A percentile compares a stretch with the other conserved stretches of the same genome.
Evolutionary conservation across 2,113 vertebrate species (phyloP).

Genomic region (Candoia aspera): DNA sequence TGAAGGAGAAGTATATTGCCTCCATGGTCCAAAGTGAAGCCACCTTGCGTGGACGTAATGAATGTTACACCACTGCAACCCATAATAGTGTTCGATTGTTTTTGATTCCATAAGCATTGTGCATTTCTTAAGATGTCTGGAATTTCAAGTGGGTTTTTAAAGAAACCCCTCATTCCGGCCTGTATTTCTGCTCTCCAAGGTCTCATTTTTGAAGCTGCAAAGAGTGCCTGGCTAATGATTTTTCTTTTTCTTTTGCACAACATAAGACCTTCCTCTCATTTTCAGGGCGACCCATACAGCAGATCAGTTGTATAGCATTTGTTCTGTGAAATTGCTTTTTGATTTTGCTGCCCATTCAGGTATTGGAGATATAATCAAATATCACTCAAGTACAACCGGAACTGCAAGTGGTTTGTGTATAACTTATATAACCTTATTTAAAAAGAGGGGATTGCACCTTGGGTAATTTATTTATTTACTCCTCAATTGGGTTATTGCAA

Average conservation of each 20-base stretch:
- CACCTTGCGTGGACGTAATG: not conserved
- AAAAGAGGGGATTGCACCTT: slow-evolving; percentile 8
- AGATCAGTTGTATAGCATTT: not conserved
- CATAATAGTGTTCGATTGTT: not conserved
- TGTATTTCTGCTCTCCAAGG: not conserved
- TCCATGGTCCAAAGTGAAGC: not conserved
- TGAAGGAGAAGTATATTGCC: not conserved
- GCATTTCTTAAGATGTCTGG: not conserved
- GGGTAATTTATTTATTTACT: slow-evolving; percentile 23
- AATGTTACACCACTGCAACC: not conserved
- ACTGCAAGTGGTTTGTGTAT: slow-evolving; percentile 12
- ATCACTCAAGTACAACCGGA: not conserved
- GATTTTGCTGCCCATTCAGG: slow-evolving; percentile 18
- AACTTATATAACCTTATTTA: slow-evolving; percentile 18
- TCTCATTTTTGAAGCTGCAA: not conserved
- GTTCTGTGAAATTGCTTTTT: not conserved
- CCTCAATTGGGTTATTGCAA: slow-evolving; percentile 15
- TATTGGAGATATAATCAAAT: slow-evolving; percentile 16
- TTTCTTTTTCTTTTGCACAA: not conserved
- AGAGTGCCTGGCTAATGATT: not conserved
- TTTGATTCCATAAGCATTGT: not conserved
- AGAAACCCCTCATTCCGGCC: fast-evolving
- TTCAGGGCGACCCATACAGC: not conserved
- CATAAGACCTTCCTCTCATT: slow-evolving; percentile 1
- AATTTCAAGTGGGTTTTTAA: not conserved